Evolutionary conservation across 2,113 vertebrate species (phyloP), one percentile per base, ranked within the genome.

Genomic region (Oostethus manadensis): DNA sequence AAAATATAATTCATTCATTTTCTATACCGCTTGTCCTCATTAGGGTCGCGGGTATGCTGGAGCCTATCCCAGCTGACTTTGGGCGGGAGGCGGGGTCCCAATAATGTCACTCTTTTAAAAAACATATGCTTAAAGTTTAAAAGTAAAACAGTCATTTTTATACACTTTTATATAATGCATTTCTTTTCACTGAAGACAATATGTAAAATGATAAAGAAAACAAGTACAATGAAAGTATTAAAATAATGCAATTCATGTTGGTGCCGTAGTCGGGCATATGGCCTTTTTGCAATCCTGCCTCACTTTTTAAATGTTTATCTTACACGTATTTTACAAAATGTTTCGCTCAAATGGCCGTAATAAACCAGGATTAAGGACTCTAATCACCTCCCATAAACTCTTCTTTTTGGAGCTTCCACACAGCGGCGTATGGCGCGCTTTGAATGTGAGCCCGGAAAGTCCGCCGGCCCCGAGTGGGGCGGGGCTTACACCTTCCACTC

Each of bases 401-500:
- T 35, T 35, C 15, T 8, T 7, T 51, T 51, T 29, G 29, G 29
- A 33, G 29, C 29, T 5, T 33, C 29, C 43, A 44, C 5, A 44
- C 4, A 44, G 43, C 17, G 29, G 13, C 11, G 38, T 13, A 14
- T 11, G 38, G 38, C 38, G 83, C 76, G 62, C 64, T 78, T 49
- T 50, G 44, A 65, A 70, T 64, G 29, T 43, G 4, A 68, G 16
- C 63, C 64, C 26, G 62, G 70, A 74, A 42, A 18, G 22, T 66
- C 68, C 67, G 66, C 63, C 10, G 50, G 2, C 45, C 9, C 21
- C 0, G n/a, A 21, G 53, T 54, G 68, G 83, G 86, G 83, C 74
- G 85, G 81, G 57, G 40, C 16, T 49, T 82, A 42, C 64, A 81
- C 73, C 76, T 84, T 84, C 79, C 66, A 74, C 74, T 81, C 81